A percentile compares a stretch with the other conserved stretches of the same genome.
These are phyloP conservation scores for Cheilosia pagana DNA, from an alignment of 2,888 invertebrate genomes.

Conservation along the genomic window DNA sequence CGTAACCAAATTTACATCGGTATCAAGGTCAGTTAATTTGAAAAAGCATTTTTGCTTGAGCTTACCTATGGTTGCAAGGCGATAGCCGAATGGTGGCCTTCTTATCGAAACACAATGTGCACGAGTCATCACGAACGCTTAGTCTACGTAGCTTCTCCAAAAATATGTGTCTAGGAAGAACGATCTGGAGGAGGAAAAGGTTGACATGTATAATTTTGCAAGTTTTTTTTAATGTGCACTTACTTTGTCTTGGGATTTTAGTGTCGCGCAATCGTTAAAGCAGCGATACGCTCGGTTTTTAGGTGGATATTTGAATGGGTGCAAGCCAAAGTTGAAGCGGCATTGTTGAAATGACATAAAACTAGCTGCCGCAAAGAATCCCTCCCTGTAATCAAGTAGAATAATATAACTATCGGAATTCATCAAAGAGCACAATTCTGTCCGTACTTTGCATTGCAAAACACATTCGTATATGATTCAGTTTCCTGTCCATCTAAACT, in stretches of 20 bases:
- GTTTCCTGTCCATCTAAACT: slow-evolving; percentile 91
- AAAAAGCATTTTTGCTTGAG: too few species aligned
- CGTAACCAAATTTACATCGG: too few species aligned
- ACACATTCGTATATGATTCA: slow-evolving; percentile 89
- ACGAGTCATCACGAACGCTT: slow-evolving; percentile 92
- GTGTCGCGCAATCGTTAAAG: slow-evolving; percentile 91
- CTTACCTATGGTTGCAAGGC: slow-evolving; percentile 93
- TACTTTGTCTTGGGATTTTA: slow-evolving; percentile 91
- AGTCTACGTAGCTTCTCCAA: slow-evolving; percentile 89
- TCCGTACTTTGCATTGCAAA: slow-evolving; percentile 88
- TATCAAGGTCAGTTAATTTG: too few species aligned
- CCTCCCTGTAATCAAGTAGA: slow-evolving; percentile 85
- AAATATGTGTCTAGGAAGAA: slow-evolving; percentile 92
- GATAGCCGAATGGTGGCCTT: slow-evolving; percentile 89
- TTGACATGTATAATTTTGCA: not conserved
- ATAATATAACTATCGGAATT: not conserved
- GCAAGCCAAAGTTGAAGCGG: slow-evolving; percentile 94
- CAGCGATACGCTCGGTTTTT: slow-evolving; percentile 86
- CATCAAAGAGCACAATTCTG: not conserved
- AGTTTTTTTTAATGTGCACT: not conserved
- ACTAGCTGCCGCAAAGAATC: slow-evolving; percentile 97
- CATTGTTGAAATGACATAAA: slow-evolving; percentile 99
- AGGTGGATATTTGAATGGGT: slow-evolving; percentile 91
- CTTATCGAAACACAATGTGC: slow-evolving; percentile 94
- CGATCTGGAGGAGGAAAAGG: slow-evolving; percentile 75